A percentile compares a stretch with the other conserved stretches of the same genome.
These are phyloP conservation scores for Thoracochromis brauschi DNA, from an alignment of 2,113 vertebrate genomes.

Conservation along the genomic window DNA sequence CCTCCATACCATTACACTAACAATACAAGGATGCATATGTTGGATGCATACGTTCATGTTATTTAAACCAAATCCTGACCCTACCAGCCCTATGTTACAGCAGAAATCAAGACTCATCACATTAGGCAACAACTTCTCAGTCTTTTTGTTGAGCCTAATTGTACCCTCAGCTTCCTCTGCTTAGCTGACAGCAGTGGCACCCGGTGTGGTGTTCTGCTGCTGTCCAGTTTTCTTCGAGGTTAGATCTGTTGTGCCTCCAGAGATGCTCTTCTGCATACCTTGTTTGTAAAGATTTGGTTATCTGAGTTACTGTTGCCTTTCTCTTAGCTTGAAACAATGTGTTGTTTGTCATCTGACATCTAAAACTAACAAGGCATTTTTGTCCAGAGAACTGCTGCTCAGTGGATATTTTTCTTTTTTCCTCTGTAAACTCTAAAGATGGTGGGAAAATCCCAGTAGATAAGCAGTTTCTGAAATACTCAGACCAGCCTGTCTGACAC, in stretches of 20 bases:
- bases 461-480: neutral
- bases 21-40: fast-evolving
- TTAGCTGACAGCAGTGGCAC: neutral
- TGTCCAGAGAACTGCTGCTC: neutral
- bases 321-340: neutral
- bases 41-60: neutral
- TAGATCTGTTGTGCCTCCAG: neutral
- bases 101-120: neutral
- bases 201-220: fast-evolving
- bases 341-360: fast-evolving
- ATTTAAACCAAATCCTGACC: neutral
- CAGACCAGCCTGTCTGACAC: neutral
- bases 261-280: neutral
- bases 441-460: neutral
- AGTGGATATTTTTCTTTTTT: neutral
- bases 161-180: neutral
- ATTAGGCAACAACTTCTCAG: neutral
- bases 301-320: fast-evolving
- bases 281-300: fast-evolving
- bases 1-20: neutral
- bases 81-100: neutral
- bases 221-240: neutral
- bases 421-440: neutral
- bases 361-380: neutral
- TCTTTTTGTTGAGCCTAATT: neutral